Conservation (phyloP, 2,888 invertebrate genomes). For the Parnassius orleans region DNA sequence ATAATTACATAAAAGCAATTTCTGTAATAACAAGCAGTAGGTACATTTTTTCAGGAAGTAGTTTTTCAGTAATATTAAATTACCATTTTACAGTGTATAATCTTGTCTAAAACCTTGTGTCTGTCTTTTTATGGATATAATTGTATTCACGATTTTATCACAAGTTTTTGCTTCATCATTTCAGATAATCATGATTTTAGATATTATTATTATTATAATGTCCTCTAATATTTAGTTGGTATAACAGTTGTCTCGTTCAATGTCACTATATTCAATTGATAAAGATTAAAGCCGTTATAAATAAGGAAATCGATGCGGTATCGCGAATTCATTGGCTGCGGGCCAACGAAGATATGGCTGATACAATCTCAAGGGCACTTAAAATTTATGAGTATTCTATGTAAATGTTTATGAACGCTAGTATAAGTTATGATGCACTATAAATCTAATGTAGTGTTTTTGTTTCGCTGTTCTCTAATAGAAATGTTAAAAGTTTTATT, state of each 20-base stretch:
- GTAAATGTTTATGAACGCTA: slow-evolving; percentile 42
- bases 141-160: neutral
- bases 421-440: slow-evolving; percentile 22
- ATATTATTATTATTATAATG: neutral
- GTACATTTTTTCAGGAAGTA: too few species aligned
- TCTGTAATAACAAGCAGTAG: too few species aligned
- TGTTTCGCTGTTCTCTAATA: slow-evolving; percentile 3
- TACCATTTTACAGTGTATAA: too few species aligned
- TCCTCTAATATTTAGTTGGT: neutral
- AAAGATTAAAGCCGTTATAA: slow-evolving; percentile 27
- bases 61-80: too few species aligned
- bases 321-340: slow-evolving; percentile 58
- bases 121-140: too few species aligned
- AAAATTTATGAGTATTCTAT: slow-evolving; percentile 44
- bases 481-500: slow-evolving; percentile 2
- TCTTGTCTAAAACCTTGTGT: too few species aligned
- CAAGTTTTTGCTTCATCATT: neutral
- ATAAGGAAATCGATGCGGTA: slow-evolving; percentile 55
- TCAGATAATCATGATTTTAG: too few species aligned
- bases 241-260: slow-evolving; percentile 21
- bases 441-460: slow-evolving; percentile 11
- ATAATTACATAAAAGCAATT: neutral
- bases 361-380: slow-evolving; percentile 61
- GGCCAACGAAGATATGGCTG: slow-evolving; percentile 55
- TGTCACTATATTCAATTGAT: slow-evolving; percentile 18